These are phyloP conservation scores for Drosophila leontia DNA, from an alignment of 1,140 invertebrate genomes.

Conservation along the genomic window DNA sequence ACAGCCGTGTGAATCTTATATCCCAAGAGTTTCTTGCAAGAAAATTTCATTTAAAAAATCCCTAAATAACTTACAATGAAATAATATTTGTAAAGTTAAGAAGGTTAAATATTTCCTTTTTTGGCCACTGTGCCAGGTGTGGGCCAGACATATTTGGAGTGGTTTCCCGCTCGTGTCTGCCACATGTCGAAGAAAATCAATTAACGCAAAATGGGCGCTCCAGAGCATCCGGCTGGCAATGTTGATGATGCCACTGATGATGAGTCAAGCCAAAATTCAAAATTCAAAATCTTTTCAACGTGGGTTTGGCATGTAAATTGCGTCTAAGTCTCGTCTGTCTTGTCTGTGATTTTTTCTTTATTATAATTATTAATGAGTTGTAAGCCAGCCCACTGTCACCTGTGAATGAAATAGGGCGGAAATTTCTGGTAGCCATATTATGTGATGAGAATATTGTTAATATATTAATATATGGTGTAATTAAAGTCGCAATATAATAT, in stretches of 20 bases:
- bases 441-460: neutral
- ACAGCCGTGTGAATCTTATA: neutral
- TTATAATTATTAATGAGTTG: conserved; percentile 18
- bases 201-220: conserved; percentile 20
- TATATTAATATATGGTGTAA: neutral
- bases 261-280: conserved; percentile 35
- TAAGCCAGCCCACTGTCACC: conserved; percentile 18
- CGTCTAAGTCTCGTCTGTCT: conserved; percentile 37
- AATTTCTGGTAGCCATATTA: neutral
- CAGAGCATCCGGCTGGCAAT: conserved; percentile 33
- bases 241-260: conserved; percentile 11
- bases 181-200: conserved; percentile 33
- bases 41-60: neutral
- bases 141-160: conserved; percentile 12
- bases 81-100: neutral
- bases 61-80: neutral
- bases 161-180: conserved; percentile 11
- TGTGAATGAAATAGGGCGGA: conserved; percentile 8
- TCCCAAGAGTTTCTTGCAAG: too few species aligned
- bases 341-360: neutral
- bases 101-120: neutral
- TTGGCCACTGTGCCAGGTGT: conserved; percentile 4
- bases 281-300: conserved; percentile 12
- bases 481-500: neutral
- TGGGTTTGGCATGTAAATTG: conserved; percentile 49